phyloP scores from a whole-genome alignment of 2,888 invertebrate species.

The Sphinx pinastri region DNA sequence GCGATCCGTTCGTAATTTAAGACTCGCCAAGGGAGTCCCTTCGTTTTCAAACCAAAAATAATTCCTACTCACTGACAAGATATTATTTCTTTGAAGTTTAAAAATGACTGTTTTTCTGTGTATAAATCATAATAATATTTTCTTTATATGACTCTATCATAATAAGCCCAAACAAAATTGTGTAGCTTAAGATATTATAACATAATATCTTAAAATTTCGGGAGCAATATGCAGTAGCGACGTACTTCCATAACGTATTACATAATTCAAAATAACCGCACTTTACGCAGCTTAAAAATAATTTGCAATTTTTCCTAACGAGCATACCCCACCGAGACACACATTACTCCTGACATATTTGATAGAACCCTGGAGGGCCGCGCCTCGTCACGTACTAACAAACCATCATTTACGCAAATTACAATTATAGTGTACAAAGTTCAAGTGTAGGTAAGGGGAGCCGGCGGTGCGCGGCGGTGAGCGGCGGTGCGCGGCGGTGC shows the following conservation, averaged over 20 bases:
- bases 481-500: slow-evolving; percentile 42
- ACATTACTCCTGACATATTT: slow-evolving; percentile 22
- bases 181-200: neutral
- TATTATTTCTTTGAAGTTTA: neutral
- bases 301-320: neutral
- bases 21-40: neutral
- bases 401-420: slow-evolving; percentile 29
- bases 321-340: neutral
- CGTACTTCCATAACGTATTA: too few relatives aligned
- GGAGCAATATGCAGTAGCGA: too few relatives aligned
- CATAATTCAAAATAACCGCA: too few relatives aligned
- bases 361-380: slow-evolving; percentile 25
- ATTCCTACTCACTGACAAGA: neutral
- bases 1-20: neutral
- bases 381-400: slow-evolving; percentile 25
- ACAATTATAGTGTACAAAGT: slow-evolving; percentile 52
- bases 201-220: too few relatives aligned
- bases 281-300: neutral
- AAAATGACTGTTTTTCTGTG: neutral
- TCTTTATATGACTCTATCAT: neutral
- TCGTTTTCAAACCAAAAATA: neutral
- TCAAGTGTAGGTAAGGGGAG: slow-evolving; percentile 69
- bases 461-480: slow-evolving; percentile 22
- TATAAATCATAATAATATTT: neutral
- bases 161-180: neutral